These are phyloP conservation scores for Tenualosa ilisha DNA, from an alignment of 2,797 vertebrate genomes.

Conservation along the genomic window DNA sequence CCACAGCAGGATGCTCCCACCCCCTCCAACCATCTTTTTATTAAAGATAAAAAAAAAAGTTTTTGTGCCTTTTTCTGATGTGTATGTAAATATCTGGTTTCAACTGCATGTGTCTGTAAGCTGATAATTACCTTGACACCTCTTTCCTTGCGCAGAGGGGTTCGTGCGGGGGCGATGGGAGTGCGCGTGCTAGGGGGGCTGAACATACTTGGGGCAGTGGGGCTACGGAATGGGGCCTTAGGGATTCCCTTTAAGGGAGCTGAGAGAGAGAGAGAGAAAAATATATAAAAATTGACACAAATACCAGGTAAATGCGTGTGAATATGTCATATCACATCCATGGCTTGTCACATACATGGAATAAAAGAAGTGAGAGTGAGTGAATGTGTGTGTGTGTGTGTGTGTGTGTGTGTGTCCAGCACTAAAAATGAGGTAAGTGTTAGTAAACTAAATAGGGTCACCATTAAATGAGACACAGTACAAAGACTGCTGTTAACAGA, in stretches of 20 bases:
- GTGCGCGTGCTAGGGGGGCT: conserved; percentile 92
- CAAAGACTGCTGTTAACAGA: neutral
- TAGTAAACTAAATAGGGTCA: neutral
- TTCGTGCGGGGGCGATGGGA: conserved; percentile 88
- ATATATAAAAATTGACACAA: neutral
- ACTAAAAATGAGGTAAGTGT: neutral
- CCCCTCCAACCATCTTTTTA: too few relatives aligned
- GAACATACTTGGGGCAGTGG: conserved; percentile 92
- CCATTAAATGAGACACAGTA: neutral
- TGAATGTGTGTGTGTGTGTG: neutral
- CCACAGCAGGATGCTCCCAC: too few relatives aligned
- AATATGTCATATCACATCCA: too few relatives aligned
- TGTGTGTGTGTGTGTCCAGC: neutral
- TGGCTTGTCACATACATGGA: neutral
- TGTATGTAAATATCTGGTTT: neutral
- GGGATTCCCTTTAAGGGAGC: conserved; percentile 97
- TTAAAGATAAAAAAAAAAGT: too few relatives aligned
- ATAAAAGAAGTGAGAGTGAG: neutral
- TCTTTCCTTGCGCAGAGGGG: conserved; percentile 90
- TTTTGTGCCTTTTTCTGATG: too few relatives aligned
- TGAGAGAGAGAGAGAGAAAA: conserved; percentile 50
- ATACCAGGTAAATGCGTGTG: neutral
- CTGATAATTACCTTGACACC: conserved; percentile 87
- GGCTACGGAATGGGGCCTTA: conserved; percentile 93
- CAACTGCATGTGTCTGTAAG: neutral